Base-by-base conservation (phyloP, 2,888 invertebrate species). In the Agrilus cyanescens region DNA sequence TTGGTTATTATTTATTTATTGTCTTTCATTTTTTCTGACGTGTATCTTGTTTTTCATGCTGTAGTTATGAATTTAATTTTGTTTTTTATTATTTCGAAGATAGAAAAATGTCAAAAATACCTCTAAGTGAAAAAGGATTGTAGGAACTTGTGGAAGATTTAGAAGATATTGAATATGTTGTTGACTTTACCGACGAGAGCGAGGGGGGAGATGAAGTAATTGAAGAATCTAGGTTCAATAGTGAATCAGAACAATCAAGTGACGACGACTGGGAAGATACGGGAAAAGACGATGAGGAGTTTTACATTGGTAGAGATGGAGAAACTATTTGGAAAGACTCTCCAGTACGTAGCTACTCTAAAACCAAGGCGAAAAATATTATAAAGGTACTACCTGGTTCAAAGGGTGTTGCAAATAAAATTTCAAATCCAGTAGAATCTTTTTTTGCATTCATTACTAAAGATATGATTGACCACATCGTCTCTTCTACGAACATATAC, bases 401-500 rank as follows among this genome's bases (percentile, higher is more conserved):
- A 31, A 44, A 32, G 5, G 13, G n/a, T n/a, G n/a, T n/a, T n/a
- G n/a, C n/a, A n/a, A 44, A 32, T 32, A 45, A 47, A 15, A 40
- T 46, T 38, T 14, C 46, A 40, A 32, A 18, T 36, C 40, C 39
- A 35, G 32, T 39, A 12, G 37, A 40, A 20, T 32, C 48, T 8
- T 48, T 50, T 38, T 15, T 38, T 30, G 40, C 38, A 38, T 43
- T 45, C 25, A 32, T 48, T 31, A 37, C 37, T 25, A 36, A 32
- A 15, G 30, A 40, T 35, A 45, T 50, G 20, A 44, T 44, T n/a
- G 44, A 48, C n/a, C 42, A 43, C 32, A 43, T 45, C 36, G 41
- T 50, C 25, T 31, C 30, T 13, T 37, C 35, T 43, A 48, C 48
- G 40, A 50, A 50, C 40, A 37, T 46, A 25, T 43, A 37, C 32